phyloP scores from a whole-genome alignment of 2,888 invertebrate species.

The Yponomeuta malinellus region DNA sequence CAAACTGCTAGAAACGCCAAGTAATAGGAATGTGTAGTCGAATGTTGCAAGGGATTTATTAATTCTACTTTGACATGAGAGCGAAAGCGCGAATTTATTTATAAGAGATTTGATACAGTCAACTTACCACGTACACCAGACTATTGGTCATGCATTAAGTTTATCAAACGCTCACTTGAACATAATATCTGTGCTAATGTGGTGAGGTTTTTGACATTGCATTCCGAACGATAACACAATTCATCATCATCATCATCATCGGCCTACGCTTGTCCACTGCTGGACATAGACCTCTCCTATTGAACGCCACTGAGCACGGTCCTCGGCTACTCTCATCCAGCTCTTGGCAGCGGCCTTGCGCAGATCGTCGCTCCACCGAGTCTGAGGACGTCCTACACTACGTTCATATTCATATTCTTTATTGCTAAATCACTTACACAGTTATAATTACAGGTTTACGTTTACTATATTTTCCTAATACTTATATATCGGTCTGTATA shows the following conservation, averaged over 20 bases:
- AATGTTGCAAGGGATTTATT: constrained; percentile 18
- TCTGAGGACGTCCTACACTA: no score
- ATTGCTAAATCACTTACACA: no score
- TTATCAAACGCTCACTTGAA: constrained; percentile 5
- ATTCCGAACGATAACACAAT: background rate
- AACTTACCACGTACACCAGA: constrained; percentile 4
- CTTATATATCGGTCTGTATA: background rate
- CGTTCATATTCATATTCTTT: no score
- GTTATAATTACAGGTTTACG: background rate
- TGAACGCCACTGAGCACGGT: no score
- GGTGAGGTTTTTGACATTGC: background rate
- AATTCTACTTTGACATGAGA: constrained; percentile 9
- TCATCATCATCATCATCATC: no score
- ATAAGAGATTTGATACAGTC: constrained; percentile 13
- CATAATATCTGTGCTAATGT: background rate
- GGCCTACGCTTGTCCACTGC: no score
- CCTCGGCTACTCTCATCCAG: no score
- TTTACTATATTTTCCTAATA: background rate
- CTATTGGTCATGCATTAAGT: constrained; percentile 11
- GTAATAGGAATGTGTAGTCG: background rate
- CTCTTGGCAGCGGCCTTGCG: no score
- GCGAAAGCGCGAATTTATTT: constrained; percentile 16
- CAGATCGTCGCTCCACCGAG: no score
- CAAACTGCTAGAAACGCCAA: background rate
- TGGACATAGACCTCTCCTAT: no score